These are phyloP conservation scores for Andrena flavipes DNA, from an alignment of 2,888 invertebrate genomes.

Conservation along the genomic window DNA sequence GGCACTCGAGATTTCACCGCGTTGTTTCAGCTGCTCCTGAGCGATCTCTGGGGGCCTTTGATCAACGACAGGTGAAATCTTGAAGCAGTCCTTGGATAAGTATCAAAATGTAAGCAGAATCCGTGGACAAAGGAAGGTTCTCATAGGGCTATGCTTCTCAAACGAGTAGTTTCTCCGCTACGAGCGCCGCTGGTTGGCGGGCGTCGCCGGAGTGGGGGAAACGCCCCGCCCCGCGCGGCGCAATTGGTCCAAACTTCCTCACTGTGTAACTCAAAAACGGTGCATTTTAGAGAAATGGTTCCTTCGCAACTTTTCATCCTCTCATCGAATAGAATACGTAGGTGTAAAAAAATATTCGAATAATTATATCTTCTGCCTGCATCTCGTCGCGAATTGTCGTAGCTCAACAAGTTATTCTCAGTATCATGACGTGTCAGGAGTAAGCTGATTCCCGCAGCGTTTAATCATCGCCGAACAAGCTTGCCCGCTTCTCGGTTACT, in stretches of 20 bases:
- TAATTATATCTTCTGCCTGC: background rate
- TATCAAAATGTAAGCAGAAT: background rate
- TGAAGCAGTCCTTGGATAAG: background rate
- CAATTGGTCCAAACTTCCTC: background rate
- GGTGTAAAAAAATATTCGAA: background rate
- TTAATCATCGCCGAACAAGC: conserved; percentile 64
- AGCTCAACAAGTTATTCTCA: conserved; percentile 37
- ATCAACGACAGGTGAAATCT: conserved; percentile 3
- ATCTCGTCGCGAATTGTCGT: conserved; percentile 10
- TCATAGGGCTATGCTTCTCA: no score
- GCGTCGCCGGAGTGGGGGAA: no score
- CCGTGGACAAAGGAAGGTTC: no score
- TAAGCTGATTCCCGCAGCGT: conserved; percentile 54
- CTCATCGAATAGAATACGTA: background rate
- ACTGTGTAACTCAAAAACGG: background rate
- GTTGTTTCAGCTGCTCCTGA: conserved; percentile 1
- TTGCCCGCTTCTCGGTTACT: conserved; percentile 17
- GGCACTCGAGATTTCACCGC: conserved; percentile 11
- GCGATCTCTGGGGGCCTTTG: background rate
- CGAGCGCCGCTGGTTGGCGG: no score
- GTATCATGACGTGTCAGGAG: conserved; percentile 46
- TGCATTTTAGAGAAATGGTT: background rate
- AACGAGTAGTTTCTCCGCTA: no score
- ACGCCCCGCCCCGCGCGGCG: background rate
- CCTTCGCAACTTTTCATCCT: background rate